phyloP scores from a whole-genome alignment of 2,888 invertebrate genomes.

The Drosophila monieri region DNA sequence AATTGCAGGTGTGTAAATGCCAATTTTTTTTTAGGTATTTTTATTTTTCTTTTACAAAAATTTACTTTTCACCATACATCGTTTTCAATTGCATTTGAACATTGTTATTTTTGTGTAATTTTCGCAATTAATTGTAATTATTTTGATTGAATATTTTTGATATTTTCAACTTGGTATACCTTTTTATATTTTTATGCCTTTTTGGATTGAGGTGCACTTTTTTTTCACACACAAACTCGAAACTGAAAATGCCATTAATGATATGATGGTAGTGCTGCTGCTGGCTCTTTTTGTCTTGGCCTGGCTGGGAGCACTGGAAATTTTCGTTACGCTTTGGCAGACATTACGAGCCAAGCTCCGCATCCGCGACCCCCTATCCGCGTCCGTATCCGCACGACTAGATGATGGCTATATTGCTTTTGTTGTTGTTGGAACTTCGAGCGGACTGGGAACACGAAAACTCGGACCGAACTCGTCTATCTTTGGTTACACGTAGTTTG shows the following conservation, averaged over 20 bases:
- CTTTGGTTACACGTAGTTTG: slow-evolving; percentile 71
- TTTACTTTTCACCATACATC: slow-evolving; percentile 32
- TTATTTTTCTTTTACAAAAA: slow-evolving; percentile 15
- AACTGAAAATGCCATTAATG: slow-evolving; percentile 77
- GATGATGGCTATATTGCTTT: slow-evolving; percentile 42
- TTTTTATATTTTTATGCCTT: slow-evolving; percentile 64
- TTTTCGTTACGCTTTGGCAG: slow-evolving; percentile 77
- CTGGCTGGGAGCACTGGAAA: slow-evolving; percentile 41
- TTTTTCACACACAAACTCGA: slow-evolving; percentile 67
- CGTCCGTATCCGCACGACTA: slow-evolving; percentile 37
- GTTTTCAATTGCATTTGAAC: slow-evolving; percentile 37
- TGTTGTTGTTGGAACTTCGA: slow-evolving; percentile 54
- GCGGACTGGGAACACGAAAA: slow-evolving; percentile 37
- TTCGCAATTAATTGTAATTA: slow-evolving; percentile 31
- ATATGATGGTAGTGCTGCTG: slow-evolving; percentile 47
- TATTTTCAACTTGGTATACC: slow-evolving; percentile 57
- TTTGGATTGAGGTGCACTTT: slow-evolving; percentile 60
- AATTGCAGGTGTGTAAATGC: slow-evolving; percentile 72
- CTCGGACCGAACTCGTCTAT: slow-evolving; percentile 54
- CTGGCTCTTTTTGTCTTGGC: slow-evolving; percentile 4
- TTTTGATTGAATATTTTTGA: slow-evolving; percentile 15
- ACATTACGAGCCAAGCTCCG: slow-evolving; percentile 77
- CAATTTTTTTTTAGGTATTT: slow-evolving; percentile 47
- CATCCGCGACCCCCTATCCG: slow-evolving; percentile 52
- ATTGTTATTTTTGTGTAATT: slow-evolving; percentile 17